Conservation (phyloP, 1,140 invertebrate species). For the Caenorhabditis latens region DNA sequence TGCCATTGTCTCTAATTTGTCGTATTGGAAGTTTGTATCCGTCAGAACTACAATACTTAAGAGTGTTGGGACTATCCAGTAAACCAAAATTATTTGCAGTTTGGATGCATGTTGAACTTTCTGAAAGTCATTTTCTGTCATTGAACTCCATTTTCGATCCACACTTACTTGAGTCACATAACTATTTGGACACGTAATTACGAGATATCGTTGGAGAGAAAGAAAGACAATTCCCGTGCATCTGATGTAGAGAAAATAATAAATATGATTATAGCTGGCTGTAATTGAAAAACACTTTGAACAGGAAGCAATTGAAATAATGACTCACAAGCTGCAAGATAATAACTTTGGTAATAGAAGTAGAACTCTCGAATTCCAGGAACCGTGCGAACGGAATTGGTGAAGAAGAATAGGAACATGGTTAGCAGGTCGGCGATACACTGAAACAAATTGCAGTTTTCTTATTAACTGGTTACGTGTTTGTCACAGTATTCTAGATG, state of each 20-base stretch:
- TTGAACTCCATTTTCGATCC: not conserved
- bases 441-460: not conserved
- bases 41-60: not conserved
- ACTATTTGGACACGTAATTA: not conserved
- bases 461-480: not conserved
- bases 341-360: constrained; percentile 12
- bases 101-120: not conserved
- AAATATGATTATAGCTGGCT: constrained; percentile 8
- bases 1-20: not conserved
- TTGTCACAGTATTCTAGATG: not conserved
- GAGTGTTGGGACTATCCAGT: not conserved
- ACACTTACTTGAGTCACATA: not conserved
- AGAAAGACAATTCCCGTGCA: not conserved
- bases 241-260: constrained; percentile 7
- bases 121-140: not conserved
- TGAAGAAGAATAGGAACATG: constrained; percentile 22
- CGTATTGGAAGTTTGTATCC: constrained; percentile 1
- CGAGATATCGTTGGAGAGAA: not conserved
- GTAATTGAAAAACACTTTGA: not conserved
- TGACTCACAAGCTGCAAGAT: constrained; percentile 1
- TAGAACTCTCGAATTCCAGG: constrained; percentile 4
- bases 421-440: constrained; percentile 2
- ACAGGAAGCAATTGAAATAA: not conserved
- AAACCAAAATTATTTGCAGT: not conserved
- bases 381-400: not conserved